Conservation (phyloP, 2,113 vertebrate species). For the Papio anubis region DNA sequence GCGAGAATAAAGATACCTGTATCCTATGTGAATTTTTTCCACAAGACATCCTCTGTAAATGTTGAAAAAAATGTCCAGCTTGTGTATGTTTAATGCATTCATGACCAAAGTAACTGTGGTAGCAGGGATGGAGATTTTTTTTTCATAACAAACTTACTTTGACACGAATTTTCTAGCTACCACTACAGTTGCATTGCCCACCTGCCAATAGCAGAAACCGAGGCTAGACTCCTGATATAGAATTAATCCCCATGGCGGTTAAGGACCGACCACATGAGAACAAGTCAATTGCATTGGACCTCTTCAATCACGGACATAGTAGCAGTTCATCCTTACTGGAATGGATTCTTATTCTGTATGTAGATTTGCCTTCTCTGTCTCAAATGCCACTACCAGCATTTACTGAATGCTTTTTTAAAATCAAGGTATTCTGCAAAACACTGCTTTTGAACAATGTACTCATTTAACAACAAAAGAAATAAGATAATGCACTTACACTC, state of each 20-base stretch:
- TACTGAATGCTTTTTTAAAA: background rate
- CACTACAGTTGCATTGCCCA: background rate
- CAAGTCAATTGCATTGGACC: background rate
- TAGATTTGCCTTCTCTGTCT: background rate
- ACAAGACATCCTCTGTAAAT: background rate
- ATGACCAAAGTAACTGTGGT: background rate
- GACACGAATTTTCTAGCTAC: background rate
- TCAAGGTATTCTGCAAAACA: background rate
- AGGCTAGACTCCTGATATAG: background rate
- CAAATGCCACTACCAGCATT: background rate
- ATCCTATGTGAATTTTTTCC: background rate
- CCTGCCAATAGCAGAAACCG: background rate
- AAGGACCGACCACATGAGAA: background rate
- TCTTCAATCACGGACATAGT: background rate
- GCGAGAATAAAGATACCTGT: background rate
- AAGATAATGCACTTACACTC: background rate
- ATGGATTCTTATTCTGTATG: background rate
- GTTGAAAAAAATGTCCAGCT: background rate
- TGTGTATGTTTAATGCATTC: background rate
- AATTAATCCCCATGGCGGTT: background rate
- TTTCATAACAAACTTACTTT: background rate
- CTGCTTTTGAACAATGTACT: background rate
- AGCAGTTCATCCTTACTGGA: background rate
- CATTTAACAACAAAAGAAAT: background rate
- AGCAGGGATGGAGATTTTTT: background rate